A percentile compares a stretch with the other conserved stretches of the same genome.
These are phyloP conservation scores for Acrocephalus kingi DNA, from an alignment of 2,113 vertebrate genomes.

Conservation along the genomic window DNA sequence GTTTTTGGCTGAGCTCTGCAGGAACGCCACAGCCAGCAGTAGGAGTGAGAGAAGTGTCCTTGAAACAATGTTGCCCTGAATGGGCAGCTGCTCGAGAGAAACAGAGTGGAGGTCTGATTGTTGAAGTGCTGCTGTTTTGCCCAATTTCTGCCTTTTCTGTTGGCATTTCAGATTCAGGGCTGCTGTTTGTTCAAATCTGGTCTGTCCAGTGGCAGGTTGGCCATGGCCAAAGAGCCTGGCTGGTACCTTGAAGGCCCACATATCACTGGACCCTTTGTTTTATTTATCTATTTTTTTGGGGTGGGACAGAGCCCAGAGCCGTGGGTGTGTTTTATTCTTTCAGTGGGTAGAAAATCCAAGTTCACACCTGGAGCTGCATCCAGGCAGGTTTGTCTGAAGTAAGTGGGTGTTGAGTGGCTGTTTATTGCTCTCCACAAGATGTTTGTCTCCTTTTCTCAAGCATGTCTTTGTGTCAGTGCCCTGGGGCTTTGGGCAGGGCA, in stretches of 20 bases:
- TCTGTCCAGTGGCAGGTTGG: background rate
- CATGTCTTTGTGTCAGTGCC: background rate
- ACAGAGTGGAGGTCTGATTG: background rate
- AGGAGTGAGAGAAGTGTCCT: background rate
- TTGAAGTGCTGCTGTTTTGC: background rate
- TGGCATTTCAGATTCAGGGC: accelerated
- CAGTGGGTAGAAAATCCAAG: background rate
- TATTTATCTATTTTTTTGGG: background rate
- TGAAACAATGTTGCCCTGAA: accelerated
- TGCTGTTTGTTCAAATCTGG: background rate
- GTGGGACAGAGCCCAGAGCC: background rate
- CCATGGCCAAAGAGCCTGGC: background rate
- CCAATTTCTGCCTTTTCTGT: background rate
- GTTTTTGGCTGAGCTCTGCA: background rate
- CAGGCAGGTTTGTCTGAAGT: background rate
- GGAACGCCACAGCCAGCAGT: accelerated
- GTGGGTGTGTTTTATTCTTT: background rate
- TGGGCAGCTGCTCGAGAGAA: background rate
- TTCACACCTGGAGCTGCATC: background rate
- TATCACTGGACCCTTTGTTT: background rate
- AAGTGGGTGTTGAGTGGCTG: background rate
- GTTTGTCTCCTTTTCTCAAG: background rate
- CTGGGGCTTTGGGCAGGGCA: background rate
- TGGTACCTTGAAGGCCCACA: background rate
- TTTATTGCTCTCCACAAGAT: background rate